Base-by-base conservation (phyloP, 2,888 invertebrate species). In the Vesta saturnalis region DNA sequence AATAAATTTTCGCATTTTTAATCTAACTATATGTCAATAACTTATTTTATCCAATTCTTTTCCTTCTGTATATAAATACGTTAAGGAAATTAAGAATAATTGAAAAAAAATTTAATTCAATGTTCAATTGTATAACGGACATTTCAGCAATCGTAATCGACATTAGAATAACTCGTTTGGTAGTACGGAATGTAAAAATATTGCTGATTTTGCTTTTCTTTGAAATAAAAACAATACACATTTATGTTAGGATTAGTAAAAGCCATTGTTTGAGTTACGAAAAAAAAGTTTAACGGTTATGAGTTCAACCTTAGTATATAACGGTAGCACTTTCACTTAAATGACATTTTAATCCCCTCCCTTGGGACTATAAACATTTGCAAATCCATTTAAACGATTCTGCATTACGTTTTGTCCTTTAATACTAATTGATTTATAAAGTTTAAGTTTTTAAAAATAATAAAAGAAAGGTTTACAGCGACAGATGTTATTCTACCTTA, bases 301-400 rank as follows among this genome's bases (percentile, higher is more conserved):
- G 39, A 39, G 12, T 39, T 39, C n/a, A 39, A 39, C 39, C 39
- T 39, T 39, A 39, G 8, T 39, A n/a, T 39, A n/a, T 39, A 39
- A 39, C 39, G 39, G 39, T n/a, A n/a, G 39, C 39, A 39, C 39
- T 39, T 39, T 39, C n/a, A 39, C 39, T 39, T 39, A 39, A 39
- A 39, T 39, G 39, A 39, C 39, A 39, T 39, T 39, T 39, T 39
- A 39, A 39, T 39, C 39, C 39, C 39, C 39, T 39, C 39, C 39
- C 39, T 39, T 39, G 39, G n/a, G 39, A 39, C 39, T 39, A 39
- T 39, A 39, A 39, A 39, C 39, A 39, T 39, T 39, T 39, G 39
- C 39, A n/a, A 39, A 23, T 8, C 23, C 23, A 23, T 23, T 23
- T 23, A 23, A 23, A 39, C 39, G 39, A n/a, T 39, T 39, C 12